Evolutionary conservation across 2,797 vertebrate genomes (phyloP), one percentile per base, ranked within the genome.

Genomic region (Vespertilio murinus): DNA sequence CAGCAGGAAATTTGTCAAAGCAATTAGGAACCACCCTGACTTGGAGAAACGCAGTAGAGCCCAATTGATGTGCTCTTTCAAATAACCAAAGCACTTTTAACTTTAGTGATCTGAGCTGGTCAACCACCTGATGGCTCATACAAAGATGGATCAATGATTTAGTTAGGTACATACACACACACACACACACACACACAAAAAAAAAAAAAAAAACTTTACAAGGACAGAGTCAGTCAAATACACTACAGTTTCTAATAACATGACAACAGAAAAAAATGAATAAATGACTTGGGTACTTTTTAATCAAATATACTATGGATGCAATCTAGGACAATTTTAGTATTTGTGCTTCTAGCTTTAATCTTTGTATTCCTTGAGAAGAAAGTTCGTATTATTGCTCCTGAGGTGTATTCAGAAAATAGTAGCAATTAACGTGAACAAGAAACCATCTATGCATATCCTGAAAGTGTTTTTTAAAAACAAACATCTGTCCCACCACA

Each of bases 1-100:
- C 97, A 97, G 96, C 95, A 97, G 95, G 97, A 97, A 97, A 94
- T 98, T 97, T 93, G 96, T 97, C 95, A 94, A 91, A 96, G 95
- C 91, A 96, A 94, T 98, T 97, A 97, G 93, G 79, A 95, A 93
- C 88, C 54, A 94, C 96, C 85, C 91, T 75, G 91, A 92, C 92
- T 96, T 96, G 70, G n/a, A 59, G 94, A 85, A 96, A 90, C 83
- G 91, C 91, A 96, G 73, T 78, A 87, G 97, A 90, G 33, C 20
- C 97, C 97, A 95, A 91, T 84, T 97, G 97, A 92, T 96, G 56
- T 93, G 94, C 77, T 96, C 64, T 95, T 96, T 96, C 95, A n/a
- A 61, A 40, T 96, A 96, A 96, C 96, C 96, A 90, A 95, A 96
- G 67, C 42, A 75, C 56, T 54, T 87, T 85, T 94, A 95, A 73